Conservation (phyloP, 1,140 invertebrate genomes). For the Coenobita brevimanus region DNA sequence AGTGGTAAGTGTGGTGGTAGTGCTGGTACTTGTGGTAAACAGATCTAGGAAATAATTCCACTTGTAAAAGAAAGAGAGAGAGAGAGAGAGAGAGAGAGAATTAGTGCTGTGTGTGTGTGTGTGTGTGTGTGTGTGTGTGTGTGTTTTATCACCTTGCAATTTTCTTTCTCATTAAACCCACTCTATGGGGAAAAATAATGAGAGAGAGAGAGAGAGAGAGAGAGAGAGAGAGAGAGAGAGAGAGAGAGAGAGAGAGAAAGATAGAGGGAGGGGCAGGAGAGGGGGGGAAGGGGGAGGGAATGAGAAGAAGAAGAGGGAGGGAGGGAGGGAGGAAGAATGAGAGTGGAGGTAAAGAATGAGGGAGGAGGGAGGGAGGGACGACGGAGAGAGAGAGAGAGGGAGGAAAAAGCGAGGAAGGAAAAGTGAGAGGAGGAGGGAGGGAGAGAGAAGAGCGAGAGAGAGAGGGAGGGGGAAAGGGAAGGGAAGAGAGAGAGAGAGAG, state of each 20-base stretch:
- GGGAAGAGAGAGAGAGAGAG: background rate
- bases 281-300: background rate
- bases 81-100: background rate
- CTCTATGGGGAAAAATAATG: background rate
- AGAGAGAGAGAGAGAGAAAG: background rate
- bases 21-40: background rate
- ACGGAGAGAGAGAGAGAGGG: background rate
- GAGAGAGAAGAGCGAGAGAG: background rate
- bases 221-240: background rate
- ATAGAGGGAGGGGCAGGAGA: background rate
- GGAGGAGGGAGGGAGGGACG: background rate
- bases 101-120: background rate
- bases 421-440: background rate
- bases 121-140: background rate
- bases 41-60: background rate
- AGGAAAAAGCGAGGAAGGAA: background rate
- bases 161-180: background rate
- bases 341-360: background rate
- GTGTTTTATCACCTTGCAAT: background rate
- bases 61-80: too few species aligned
- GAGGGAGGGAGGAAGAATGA: too few species aligned
- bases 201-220: conserved; percentile 7
- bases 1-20: too few species aligned
- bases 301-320: background rate
- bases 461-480: background rate